Evolutionary conservation across 2,888 invertebrate species (phyloP).

Genomic region (Eupithecia abbreviata): DNA sequence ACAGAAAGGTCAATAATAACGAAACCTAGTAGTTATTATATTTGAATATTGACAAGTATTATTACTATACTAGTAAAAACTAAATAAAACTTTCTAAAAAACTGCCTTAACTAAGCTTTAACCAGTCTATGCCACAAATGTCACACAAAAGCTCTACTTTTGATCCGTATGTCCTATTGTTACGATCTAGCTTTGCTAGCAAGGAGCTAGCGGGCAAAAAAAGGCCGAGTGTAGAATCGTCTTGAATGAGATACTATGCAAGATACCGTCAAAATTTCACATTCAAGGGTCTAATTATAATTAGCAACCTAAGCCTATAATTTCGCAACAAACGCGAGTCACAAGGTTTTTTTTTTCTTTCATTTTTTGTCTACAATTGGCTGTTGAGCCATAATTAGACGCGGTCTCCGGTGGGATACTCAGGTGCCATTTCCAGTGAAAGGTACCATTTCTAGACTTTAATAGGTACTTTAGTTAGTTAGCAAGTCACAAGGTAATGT

Average conservation of each 20-base stretch:
- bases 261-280: background rate
- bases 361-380: no score
- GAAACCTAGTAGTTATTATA: no score
- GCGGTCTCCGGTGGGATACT: no score
- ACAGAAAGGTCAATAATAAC: background rate
- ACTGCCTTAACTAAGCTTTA: background rate
- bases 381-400: no score
- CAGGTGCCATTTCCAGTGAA: no score
- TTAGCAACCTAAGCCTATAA: background rate
- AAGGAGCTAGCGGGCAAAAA: background rate
- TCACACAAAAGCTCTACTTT: background rate
- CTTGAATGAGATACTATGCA: background rate
- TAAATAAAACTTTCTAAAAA: no score
- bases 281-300: background rate
- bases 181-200: background rate
- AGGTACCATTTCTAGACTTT: no score
- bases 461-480: no score
- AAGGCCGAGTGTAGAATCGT: background rate
- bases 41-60: no score
- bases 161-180: background rate
- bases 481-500: constrained; percentile 21
- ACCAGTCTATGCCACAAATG: background rate
- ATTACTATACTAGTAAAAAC: no score
- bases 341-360: no score
- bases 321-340: background rate